Conservation (phyloP, 2,797 vertebrate species). For the Spinus olivaceus region DNA sequence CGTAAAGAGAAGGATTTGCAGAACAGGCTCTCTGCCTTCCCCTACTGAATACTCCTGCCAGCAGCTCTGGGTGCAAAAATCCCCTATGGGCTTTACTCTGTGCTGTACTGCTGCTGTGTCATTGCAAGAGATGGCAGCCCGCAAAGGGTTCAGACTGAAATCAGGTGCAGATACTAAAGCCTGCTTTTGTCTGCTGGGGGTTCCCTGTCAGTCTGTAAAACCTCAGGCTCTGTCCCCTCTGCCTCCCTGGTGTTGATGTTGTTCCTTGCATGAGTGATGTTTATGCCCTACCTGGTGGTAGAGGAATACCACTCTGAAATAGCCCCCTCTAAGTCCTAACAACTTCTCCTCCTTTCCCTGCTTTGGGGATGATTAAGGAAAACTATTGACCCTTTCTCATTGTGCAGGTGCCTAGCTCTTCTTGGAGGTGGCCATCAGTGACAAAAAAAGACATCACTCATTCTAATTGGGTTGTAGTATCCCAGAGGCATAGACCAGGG, state of each 20-base stretch:
- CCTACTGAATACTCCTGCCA: not conserved
- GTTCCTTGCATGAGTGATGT: not conserved
- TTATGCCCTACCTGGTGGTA: not conserved
- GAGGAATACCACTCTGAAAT: not conserved
- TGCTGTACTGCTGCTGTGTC: not conserved
- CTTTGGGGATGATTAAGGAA: not conserved
- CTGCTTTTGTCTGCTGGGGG: not conserved
- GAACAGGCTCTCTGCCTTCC: not conserved
- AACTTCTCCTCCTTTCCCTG: not conserved
- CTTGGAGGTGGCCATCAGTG: not conserved
- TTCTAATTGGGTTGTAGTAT: not conserved
- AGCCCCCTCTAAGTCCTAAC: not conserved
- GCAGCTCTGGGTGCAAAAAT: not conserved
- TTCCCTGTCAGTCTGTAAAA: not conserved
- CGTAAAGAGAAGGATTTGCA: not conserved
- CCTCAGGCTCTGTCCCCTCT: not conserved
- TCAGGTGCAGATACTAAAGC: not conserved
- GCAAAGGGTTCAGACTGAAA: not conserved
- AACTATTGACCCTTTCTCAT: not conserved
- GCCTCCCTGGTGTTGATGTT: not conserved
- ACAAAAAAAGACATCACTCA: not conserved
- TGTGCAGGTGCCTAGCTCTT: not conserved
- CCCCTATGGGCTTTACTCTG: not conserved
- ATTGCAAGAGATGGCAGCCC: not conserved
- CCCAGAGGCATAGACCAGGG: not conserved